A percentile compares a stretch with the other conserved stretches of the same genome.
Conservation (phyloP, 2,888 invertebrate species). For the Drosophila nr. medialis region DNA sequence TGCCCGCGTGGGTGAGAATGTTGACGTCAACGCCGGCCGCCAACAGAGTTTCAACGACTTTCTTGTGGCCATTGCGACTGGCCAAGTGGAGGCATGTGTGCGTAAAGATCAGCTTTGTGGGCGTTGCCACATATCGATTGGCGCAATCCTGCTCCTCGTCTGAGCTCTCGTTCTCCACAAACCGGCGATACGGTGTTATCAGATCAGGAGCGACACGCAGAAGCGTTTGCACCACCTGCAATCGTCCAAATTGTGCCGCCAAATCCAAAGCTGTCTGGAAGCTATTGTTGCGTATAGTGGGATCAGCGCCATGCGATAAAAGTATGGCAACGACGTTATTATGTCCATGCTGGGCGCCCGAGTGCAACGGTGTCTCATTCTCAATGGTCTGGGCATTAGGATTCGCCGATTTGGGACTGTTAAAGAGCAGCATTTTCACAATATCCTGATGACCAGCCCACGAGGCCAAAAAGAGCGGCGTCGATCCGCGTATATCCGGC, state of each 20-base stretch:
- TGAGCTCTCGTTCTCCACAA: conserved; percentile 25
- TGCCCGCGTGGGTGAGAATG: conserved; percentile 92
- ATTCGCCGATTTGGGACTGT: conserved; percentile 91
- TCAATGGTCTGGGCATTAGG: conserved; percentile 89
- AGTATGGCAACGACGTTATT: conserved; percentile 93
- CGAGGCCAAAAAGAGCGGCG: conserved; percentile 96
- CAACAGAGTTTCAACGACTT: conserved; percentile 92
- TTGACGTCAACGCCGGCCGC: conserved; percentile 96
- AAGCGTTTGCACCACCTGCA: conserved; percentile 94
- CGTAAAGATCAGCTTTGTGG: conserved; percentile 84
- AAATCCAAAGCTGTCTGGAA: conserved; percentile 97
- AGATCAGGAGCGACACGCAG: conserved; percentile 93
- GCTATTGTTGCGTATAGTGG: conserved; percentile 92
- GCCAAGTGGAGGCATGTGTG: conserved; percentile 96
- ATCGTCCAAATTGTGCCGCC: conserved; percentile 93
- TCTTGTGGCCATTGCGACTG: conserved; percentile 94
- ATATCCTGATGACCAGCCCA: conserved; percentile 97
- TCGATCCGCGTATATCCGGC: conserved; percentile 95
- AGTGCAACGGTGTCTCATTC: conserved; percentile 96
- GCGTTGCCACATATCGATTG: conserved; percentile 55
- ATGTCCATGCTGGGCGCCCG: conserved; percentile 96
- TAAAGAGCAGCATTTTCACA: conserved; percentile 92
- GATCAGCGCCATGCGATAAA: conserved; percentile 93
- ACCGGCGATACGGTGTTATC: conserved; percentile 84
- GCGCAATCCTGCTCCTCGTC: conserved; percentile 38